Evolutionary conservation across 2,888 invertebrate genomes (phyloP).

Genomic region (Drosophila putrida): DNA sequence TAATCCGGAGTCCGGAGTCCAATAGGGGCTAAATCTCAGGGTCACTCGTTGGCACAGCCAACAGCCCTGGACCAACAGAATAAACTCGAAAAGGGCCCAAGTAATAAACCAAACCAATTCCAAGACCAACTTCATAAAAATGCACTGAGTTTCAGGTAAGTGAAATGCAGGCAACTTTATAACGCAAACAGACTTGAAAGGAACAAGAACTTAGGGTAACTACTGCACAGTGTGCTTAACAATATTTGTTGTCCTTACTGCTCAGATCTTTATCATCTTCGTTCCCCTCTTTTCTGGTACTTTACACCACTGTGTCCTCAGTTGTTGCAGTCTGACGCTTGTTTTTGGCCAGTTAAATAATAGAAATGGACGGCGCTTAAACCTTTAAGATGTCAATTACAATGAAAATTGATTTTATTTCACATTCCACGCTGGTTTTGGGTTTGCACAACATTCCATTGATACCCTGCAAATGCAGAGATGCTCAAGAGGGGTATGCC

Average conservation of each 20-base stretch:
- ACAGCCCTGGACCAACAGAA: background rate
- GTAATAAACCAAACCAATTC: conserved; percentile 33
- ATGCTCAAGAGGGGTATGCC: background rate
- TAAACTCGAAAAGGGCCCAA: background rate
- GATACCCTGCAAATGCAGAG: conserved; percentile 1
- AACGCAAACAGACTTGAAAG: background rate
- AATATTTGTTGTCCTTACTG: background rate
- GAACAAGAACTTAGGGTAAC: background rate
- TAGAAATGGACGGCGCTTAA: conserved; percentile 59
- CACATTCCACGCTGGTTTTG: conserved; percentile 37
- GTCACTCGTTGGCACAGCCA: conserved; percentile 18
- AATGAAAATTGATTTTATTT: conserved; percentile 76
- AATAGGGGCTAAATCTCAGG: conserved; percentile 17
- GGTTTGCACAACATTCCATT: conserved; percentile 20
- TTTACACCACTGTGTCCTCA: conserved; percentile 13
- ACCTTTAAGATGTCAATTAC: conserved; percentile 77
- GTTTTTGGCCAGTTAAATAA: conserved; percentile 50
- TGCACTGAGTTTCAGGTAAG: conserved; percentile 38
- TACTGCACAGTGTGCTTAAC: background rate
- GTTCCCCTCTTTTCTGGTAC: background rate
- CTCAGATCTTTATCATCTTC: no score
- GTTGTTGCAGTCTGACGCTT: conserved; percentile 4
- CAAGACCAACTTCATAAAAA: conserved; percentile 17
- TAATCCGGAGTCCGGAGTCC: conserved; percentile 65
- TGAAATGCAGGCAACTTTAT: conserved; percentile 34